These are phyloP conservation scores for Crotalus horridus DNA, from an alignment of 2,113 vertebrate genomes.

Conservation along the genomic window DNA sequence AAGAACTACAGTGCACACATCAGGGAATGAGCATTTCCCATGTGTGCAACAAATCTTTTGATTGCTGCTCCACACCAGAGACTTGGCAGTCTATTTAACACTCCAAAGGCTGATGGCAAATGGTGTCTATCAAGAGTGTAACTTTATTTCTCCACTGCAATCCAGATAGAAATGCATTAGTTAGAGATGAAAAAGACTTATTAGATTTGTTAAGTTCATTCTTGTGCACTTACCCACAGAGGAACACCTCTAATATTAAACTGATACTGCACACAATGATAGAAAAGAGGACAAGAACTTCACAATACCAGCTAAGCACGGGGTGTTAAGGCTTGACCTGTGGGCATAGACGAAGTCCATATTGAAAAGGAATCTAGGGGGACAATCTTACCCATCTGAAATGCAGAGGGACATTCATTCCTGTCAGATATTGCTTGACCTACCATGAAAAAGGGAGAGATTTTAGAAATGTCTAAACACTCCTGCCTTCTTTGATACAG, in stretches of 20 bases:
- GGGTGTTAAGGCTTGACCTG: not conserved
- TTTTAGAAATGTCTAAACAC: not conserved
- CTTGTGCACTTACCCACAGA: not conserved
- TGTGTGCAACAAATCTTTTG: not conserved
- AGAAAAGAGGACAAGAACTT: not conserved
- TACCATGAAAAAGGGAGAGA: not conserved
- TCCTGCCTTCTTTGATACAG: not conserved
- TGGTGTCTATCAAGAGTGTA: not conserved
- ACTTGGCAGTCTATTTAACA: constrained; percentile 17
- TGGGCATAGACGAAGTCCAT: constrained; percentile 10
- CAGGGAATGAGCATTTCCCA: constrained; percentile 9
- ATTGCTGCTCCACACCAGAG: not conserved
- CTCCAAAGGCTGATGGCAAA: not conserved
- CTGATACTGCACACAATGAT: not conserved
- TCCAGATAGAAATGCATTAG: not conserved
- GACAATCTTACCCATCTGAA: constrained; percentile 19
- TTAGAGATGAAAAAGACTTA: not conserved
- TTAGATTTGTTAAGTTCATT: not conserved
- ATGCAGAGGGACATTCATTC: constrained; percentile 10
- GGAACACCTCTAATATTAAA: not conserved
- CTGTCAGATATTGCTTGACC: not conserved
- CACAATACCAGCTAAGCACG: fast-evolving
- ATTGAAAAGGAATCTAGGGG: not conserved
- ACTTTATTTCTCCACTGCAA: not conserved
- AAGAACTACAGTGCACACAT: constrained; percentile 12